Evolutionary conservation across 1,140 invertebrate genomes (phyloP).

Genomic region (Antheraea mylitta): DNA sequence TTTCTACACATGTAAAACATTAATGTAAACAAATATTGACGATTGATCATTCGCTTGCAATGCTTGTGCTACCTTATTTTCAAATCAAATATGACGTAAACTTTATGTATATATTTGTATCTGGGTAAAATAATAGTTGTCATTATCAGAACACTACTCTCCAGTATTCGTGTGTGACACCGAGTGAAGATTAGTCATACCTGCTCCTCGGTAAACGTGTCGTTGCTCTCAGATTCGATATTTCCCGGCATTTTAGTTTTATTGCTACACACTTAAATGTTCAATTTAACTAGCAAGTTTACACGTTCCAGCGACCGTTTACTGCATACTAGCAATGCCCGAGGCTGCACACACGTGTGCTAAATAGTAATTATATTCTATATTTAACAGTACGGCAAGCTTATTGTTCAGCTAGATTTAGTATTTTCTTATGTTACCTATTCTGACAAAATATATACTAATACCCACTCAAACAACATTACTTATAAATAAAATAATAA

Average conservation of each 20-base stretch:
- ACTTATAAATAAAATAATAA: no score
- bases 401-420: no score
- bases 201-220: slow-evolving; percentile 34
- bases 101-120: slow-evolving; percentile 15
- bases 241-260: slow-evolving; percentile 28
- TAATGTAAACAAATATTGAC: slow-evolving; percentile 31
- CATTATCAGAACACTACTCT: slow-evolving; percentile 6
- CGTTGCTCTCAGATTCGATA: slow-evolving; percentile 26
- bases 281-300: slow-evolving; percentile 24
- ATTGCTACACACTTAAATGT: slow-evolving; percentile 31
- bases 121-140: no score
- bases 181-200: slow-evolving; percentile 44
- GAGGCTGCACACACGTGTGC: no score
- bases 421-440: no score
- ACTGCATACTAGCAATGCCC: slow-evolving; percentile 8
- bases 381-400: no score
- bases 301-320: slow-evolving; percentile 24
- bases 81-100: slow-evolving; percentile 24
- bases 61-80: slow-evolving; percentile 18
- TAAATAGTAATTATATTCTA: no score
- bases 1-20: not conserved
- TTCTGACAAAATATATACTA: no score
- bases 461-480: no score
- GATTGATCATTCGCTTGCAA: slow-evolving; percentile 35
- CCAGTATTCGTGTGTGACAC: slow-evolving; percentile 5